These are phyloP conservation scores for Oxyteleia sp. DNA, from an alignment of 2,888 invertebrate species.

Conservation along the genomic window DNA sequence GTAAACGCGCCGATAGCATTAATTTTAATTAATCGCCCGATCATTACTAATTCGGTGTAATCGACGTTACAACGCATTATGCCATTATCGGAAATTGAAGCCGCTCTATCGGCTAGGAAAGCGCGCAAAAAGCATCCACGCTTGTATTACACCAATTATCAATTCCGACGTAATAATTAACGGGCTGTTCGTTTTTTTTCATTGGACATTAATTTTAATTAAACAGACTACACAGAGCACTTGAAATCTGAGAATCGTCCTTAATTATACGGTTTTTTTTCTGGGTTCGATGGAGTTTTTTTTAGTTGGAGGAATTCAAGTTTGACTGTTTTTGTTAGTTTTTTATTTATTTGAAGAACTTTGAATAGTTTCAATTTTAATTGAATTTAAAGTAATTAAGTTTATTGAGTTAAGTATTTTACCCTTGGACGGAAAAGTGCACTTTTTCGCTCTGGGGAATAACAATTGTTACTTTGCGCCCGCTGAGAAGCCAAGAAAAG, in stretches of 20 bases:
- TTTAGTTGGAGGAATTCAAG: too few species aligned
- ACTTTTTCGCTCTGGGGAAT: too few species aligned
- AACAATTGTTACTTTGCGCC: too few species aligned
- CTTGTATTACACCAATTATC: conserved; percentile 45
- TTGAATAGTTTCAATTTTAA: too few species aligned
- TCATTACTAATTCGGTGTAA: conserved; percentile 77
- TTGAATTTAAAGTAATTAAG: too few species aligned
- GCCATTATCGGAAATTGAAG: conserved; percentile 68
- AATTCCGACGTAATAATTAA: conserved; percentile 54
- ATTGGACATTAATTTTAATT: not conserved
- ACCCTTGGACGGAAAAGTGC: too few species aligned
- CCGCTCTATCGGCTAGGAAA: conserved; percentile 47
- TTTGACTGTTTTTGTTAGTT: too few species aligned
- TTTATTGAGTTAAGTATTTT: too few species aligned
- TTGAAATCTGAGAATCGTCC: not conserved
- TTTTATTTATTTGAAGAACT: too few species aligned
- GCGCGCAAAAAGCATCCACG: conserved; percentile 44
- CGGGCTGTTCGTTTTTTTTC: not conserved
- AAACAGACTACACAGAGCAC: not conserved
- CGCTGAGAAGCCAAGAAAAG: too few species aligned
- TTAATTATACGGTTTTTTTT: not conserved
- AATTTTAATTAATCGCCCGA: conserved; percentile 82
- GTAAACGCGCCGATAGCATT: conserved; percentile 84
- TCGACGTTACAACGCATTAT: conserved; percentile 79
- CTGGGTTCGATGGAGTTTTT: too few species aligned